Evolutionary conservation across 2,113 vertebrate genomes (phyloP), one percentile per base, ranked within the genome.

Genomic region (Mastomys coucha): DNA sequence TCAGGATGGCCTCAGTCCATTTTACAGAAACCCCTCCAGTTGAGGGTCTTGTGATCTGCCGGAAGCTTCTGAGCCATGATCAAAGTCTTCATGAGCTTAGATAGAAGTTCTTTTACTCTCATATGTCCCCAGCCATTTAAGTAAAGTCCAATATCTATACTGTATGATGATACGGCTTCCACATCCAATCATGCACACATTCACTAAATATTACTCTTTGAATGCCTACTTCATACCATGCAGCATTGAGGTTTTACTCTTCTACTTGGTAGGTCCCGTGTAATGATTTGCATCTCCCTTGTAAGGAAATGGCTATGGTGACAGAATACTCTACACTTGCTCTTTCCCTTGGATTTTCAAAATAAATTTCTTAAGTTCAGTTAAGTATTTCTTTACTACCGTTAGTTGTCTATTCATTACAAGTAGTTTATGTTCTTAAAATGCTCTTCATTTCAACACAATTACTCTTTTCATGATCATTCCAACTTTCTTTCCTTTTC

Each of bases 161-260:
- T 20, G 2, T 49, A 17, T 26, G 49, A 17, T 51, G 49, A 51
- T 26, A 6, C 5, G 12, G 28, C n/a, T 85, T 81, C 39, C 7
- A 63, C 4, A 20, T 73, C 4, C 11, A 33, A 45, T 75, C 20
- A 17, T n/a, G 5, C 1, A 6, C 12, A 19, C 0, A 2, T 67
- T 69, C 28, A 49, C 8, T 12, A 31, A 13, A 26, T 2, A 3
- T 7, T 63, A 33, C 51, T 72, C 53, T 65, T 19, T 70, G 67
- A 53, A n/a, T 49, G 12, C 14, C n/a, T 28, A 2, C 14, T 45
- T 5, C 65, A 26, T 45, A 42, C 13, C 17, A 11, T n/a, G 10
- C 3, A 10, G 8, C 20, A 16, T 10, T n/a, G 19, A 70, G 22
- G 39, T 63, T 87, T 92, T 76, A 36, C 49, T 72, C 81, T 73